These are phyloP conservation scores for Eospalax fontanierii DNA, from an alignment of 2,797 vertebrate genomes.

Conservation along the genomic window DNA sequence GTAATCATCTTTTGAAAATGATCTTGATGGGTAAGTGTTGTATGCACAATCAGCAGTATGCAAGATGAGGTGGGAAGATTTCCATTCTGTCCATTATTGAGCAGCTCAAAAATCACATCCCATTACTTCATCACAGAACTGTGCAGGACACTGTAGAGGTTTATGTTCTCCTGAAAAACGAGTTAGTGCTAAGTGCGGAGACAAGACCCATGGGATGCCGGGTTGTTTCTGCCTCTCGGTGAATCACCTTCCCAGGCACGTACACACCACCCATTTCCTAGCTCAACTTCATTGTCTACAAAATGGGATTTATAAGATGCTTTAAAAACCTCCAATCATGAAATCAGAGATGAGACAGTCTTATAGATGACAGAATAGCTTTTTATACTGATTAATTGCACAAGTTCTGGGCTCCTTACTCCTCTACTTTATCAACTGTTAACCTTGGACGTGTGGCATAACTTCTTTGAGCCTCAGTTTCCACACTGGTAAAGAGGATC, in stretches of 20 bases:
- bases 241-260: constrained; percentile 58
- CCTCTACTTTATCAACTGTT: constrained; percentile 17
- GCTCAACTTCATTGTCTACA: constrained; percentile 75
- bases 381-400: constrained; percentile 50
- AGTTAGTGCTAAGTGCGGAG: constrained; percentile 21
- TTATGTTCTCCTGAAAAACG: constrained; percentile 56
- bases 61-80: constrained; percentile 75
- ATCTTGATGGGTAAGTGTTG: constrained; percentile 79
- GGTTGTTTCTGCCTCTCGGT: neutral
- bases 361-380: constrained; percentile 5
- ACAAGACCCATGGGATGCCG: constrained; percentile 32
- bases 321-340: constrained; percentile 74
- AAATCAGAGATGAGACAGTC: constrained; percentile 50
- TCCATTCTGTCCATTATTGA: constrained; percentile 73
- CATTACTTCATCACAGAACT: constrained; percentile 47
- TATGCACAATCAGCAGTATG: constrained; percentile 63
- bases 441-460: neutral
- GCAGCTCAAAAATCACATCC: constrained; percentile 43
- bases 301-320: constrained; percentile 78
- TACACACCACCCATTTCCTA: constrained; percentile 60
- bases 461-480: constrained; percentile 52
- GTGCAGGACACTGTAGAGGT: neutral
- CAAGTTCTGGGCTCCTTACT: constrained; percentile 8
- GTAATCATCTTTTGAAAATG: constrained; percentile 83
- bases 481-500: neutral